These are phyloP conservation scores for Drosophila austrosaltans DNA, from an alignment of 2,888 invertebrate species.

Conservation along the genomic window DNA sequence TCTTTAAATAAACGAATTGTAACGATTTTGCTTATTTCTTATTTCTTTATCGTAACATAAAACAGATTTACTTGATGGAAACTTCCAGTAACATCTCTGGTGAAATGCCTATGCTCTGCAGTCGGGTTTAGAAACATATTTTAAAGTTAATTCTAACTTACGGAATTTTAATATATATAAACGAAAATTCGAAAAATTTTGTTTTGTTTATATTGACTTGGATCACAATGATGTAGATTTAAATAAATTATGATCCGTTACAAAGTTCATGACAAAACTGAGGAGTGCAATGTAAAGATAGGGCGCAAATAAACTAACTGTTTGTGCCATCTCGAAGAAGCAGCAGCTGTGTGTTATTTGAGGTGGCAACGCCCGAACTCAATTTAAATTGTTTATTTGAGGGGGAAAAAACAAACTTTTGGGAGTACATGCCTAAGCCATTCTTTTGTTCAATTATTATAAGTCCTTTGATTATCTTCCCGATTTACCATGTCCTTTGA, in stretches of 20 bases:
- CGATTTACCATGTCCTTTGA: constrained; percentile 43
- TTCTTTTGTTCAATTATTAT: background rate
- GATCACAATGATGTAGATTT: too few species aligned
- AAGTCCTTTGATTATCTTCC: background rate
- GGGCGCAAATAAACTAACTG: background rate
- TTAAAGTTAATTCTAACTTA: background rate
- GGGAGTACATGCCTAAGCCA: background rate
- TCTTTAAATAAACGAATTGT: constrained; percentile 25
- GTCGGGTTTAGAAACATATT: background rate
- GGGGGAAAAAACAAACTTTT: constrained; percentile 2
- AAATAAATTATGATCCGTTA: background rate
- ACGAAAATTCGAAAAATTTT: background rate
- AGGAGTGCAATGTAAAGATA: background rate
- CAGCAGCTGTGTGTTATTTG: background rate
- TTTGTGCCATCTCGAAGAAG: background rate
- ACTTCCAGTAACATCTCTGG: background rate
- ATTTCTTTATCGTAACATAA: background rate
- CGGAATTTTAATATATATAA: background rate
- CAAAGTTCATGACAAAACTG: background rate
- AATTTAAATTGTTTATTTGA: constrained; percentile 42
- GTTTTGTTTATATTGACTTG: too few species aligned
- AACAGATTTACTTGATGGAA: background rate
- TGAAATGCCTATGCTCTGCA: background rate
- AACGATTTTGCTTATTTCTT: background rate
- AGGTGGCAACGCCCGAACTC: constrained; percentile 4